Evolutionary conservation across 2,797 vertebrate species (phyloP).

Genomic region (Gymnocypris eckloni): DNA sequence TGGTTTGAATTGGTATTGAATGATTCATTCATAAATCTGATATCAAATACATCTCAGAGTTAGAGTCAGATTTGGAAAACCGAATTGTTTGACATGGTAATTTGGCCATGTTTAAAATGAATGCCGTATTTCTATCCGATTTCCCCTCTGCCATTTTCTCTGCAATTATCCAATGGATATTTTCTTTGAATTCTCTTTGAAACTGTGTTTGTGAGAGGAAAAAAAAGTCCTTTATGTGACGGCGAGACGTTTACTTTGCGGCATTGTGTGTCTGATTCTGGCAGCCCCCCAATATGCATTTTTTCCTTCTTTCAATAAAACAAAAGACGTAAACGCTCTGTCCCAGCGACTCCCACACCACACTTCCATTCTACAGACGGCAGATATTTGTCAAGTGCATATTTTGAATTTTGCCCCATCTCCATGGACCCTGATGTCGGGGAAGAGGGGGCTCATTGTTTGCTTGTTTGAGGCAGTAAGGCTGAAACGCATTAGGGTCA

Average conservation of each 20-base stretch:
- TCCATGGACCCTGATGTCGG: slow-evolving; percentile 70
- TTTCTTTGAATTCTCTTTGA: slow-evolving; percentile 20
- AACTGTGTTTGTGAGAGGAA: slow-evolving; percentile 11
- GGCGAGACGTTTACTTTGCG: slow-evolving; percentile 76
- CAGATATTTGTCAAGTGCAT: slow-evolving; percentile 74
- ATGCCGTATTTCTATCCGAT: background rate
- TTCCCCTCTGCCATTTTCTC: background rate
- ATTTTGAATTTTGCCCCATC: slow-evolving; percentile 71
- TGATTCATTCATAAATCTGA: background rate
- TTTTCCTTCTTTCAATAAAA: slow-evolving; percentile 14
- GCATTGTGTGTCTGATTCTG: slow-evolving; percentile 72
- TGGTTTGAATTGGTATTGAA: background rate
- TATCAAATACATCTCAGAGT: background rate
- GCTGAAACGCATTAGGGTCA: background rate
- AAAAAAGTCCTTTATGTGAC: slow-evolving; percentile 65
- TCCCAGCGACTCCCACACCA: slow-evolving; percentile 58
- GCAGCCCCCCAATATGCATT: slow-evolving; percentile 74
- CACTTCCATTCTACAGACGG: slow-evolving; percentile 63
- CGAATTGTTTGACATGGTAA: background rate
- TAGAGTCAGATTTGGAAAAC: background rate
- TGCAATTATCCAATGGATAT: background rate
- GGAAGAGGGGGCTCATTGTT: slow-evolving; percentile 66
- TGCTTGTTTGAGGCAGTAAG: slow-evolving; percentile 63
- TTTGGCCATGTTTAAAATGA: background rate
- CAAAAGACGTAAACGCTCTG: slow-evolving; percentile 43